Percentiles rank a stretch among this genome's conserved stretches.
Evolutionary conservation across 30 jellyfish, hydroid and myxozoan species (phyloP).

Genomic region (Turritopsis dohrnii): DNA sequence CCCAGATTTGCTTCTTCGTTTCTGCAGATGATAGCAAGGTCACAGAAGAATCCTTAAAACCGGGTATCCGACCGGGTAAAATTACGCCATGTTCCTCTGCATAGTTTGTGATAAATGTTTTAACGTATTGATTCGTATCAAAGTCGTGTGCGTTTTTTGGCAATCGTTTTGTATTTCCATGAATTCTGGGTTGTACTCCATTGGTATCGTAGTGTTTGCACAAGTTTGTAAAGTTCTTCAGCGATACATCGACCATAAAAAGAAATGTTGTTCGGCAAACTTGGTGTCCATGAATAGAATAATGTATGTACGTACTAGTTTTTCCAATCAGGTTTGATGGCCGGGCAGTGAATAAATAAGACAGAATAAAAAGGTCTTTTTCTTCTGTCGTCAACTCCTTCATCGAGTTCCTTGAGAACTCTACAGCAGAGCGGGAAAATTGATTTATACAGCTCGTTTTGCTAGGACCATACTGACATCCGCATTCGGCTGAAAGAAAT

Average conservation of each 20-base stretch:
- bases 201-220: background rate
- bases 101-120: background rate
- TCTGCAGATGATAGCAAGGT: background rate
- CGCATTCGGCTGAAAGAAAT: background rate
- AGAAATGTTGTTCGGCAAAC: too few species aligned
- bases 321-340: background rate
- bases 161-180: background rate
- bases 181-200: background rate
- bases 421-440: background rate
- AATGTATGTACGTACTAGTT: background rate
- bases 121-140: background rate
- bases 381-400: background rate
- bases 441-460: background rate
- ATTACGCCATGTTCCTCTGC: background rate
- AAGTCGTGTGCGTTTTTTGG: background rate
- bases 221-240: background rate
- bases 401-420: background rate
- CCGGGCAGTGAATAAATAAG: background rate
- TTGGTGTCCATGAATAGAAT: background rate
- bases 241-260: background rate
- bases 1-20: background rate
- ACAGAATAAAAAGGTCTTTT: background rate
- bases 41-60: background rate
- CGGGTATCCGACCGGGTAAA: constrained; percentile 30
- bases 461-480: background rate